phyloP scores from a whole-genome alignment of 2,888 invertebrate genomes.

The Linnaemya tessellans region DNA sequence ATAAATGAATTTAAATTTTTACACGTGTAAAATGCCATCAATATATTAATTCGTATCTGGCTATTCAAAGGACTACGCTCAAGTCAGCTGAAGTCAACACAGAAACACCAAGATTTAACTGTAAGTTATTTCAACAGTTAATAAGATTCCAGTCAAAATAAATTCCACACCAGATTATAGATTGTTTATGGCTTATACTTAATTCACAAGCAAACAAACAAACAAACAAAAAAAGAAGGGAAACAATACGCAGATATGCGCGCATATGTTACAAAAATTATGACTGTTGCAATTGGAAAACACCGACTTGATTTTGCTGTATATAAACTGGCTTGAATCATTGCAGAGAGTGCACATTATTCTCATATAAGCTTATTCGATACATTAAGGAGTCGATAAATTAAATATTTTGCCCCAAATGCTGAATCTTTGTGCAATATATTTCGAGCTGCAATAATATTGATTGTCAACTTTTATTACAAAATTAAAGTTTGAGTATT shows the following conservation, averaged over 20 bases:
- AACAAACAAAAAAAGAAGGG: too few relatives aligned
- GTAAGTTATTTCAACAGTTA: slow-evolving; percentile 66
- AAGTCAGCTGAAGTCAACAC: slow-evolving; percentile 24
- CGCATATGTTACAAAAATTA: neutral
- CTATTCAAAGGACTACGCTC: slow-evolving; percentile 9
- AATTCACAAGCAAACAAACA: neutral
- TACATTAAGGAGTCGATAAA: too few relatives aligned
- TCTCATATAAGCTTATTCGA: too few relatives aligned
- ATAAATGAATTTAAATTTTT: slow-evolving; percentile 50
- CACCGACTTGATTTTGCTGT: neutral
- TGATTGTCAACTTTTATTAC: too few relatives aligned
- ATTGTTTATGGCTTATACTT: slow-evolving; percentile 41
- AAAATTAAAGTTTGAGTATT: too few relatives aligned
- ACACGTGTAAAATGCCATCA: slow-evolving; percentile 52
- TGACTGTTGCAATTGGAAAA: neutral
- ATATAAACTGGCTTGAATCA: neutral
- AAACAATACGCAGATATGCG: neutral
- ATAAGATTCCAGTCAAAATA: slow-evolving; percentile 63
- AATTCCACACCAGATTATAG: slow-evolving; percentile 54
- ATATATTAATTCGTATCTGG: slow-evolving; percentile 6
- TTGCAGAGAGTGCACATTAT: too few relatives aligned
- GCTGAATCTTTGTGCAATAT: too few relatives aligned
- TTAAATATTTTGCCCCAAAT: too few relatives aligned
- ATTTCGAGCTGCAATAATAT: too few relatives aligned
- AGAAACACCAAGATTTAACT: slow-evolving; percentile 12